Base-by-base conservation (phyloP, 2,797 vertebrate genomes). In the Tangara arthus region DNA sequence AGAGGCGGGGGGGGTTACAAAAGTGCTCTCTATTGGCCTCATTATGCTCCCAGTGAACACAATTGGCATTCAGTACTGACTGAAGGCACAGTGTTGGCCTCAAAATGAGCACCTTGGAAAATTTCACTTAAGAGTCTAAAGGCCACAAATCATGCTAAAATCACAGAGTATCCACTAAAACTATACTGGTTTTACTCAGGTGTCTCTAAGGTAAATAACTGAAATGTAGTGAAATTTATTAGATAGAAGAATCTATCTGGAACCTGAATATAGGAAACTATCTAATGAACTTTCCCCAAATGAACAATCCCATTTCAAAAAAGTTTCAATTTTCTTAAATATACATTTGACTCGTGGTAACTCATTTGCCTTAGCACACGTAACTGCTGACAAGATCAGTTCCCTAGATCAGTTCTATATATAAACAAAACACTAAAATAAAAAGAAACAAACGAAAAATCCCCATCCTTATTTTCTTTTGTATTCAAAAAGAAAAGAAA, bases 401-500 rank as follows among this genome's bases (percentile, higher is more conserved):
- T 75, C 19, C 21, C 24, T 56, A 87, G 39, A 34, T 53, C 47
- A 69, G 21, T 65, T 96, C 44, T 23, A 46, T 34, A 37, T 39
- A 63, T 20, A 73, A 79, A 76, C 11, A 23, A 89, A 94, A 42
- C 46, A 53, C 28, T 76, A 88, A 82, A 61, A 80, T 79, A 76
- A 82, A 81, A 77, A 47, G 9, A 73, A 80, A 30, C 59, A 59
- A 68, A 23, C 3, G 50, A 82, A 7, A 26, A 63, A 63, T 27
- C 7, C 17, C 30, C 15, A 76, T 56, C 42, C 23, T 35, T 76
- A 91, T 88, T 90, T 64, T 89, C 30, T 78, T 78, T 69, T 79
- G 32, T 47, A 39, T 66, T 95, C 37, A 83, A 49, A 95, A 94
- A 76, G 41, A 32, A 82, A 79, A 95, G 80, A 94, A 95, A 95